These are phyloP conservation scores for Eueides isabella DNA, from an alignment of 1,140 invertebrate species.

Conservation along the genomic window DNA sequence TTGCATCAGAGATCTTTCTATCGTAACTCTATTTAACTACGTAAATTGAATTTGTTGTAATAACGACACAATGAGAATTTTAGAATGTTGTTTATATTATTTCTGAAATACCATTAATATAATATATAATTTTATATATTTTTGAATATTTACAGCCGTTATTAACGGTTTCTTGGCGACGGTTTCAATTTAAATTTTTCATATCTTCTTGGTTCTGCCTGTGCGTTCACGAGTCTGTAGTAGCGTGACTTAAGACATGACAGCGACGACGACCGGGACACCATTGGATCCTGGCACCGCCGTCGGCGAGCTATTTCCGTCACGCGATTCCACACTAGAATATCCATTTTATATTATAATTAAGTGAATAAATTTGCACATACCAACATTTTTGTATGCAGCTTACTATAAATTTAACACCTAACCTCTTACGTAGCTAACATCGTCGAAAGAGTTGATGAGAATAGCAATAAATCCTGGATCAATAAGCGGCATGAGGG, in stretches of 20 bases:
- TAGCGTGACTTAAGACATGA: slow-evolving; percentile 69
- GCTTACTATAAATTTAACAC: not conserved
- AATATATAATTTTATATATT: not conserved
- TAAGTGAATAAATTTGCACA: slow-evolving; percentile 4
- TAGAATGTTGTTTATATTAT: not conserved
- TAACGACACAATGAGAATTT: too few species aligned
- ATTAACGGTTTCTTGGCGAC: not conserved
- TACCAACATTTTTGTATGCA: not conserved
- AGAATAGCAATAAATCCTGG: too few species aligned
- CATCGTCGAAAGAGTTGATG: too few species aligned
- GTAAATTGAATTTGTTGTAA: not conserved
- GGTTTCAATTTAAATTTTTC: not conserved
- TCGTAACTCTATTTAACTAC: too few species aligned
- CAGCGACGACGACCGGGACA: slow-evolving; percentile 55
- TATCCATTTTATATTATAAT: slow-evolving; percentile 9
- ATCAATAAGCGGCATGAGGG: too few species aligned
- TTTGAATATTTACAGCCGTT: not conserved
- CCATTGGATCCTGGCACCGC: slow-evolving; percentile 57
- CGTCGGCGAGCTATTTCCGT: slow-evolving; percentile 41
- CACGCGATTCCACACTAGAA: slow-evolving; percentile 55
- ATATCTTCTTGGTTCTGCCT: not conserved
- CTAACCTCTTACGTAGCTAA: too few species aligned
- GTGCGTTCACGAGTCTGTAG: slow-evolving; percentile 14
- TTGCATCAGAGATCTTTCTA: not conserved
- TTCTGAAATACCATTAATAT: not conserved